A percentile compares a stretch with the other conserved stretches of the same genome.
phyloP scores from a whole-genome alignment of 2,888 invertebrate species.

The Microctonus brassicae region DNA sequence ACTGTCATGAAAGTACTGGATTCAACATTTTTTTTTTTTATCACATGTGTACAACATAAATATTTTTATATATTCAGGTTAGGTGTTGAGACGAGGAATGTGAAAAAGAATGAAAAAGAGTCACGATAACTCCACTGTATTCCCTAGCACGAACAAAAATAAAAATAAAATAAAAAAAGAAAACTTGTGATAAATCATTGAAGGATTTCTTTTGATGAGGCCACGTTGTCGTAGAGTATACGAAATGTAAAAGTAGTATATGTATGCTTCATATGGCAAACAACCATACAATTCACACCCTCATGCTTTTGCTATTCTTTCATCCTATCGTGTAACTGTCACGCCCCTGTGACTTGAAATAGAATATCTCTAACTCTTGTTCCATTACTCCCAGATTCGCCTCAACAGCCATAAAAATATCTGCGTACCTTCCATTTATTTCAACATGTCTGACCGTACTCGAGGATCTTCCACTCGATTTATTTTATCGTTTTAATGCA shows the following conservation, averaged over 20 bases:
- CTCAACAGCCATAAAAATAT: background rate
- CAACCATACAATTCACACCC: background rate
- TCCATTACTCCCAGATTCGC: background rate
- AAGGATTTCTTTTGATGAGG: constrained; percentile 11
- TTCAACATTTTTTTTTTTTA: too few species aligned
- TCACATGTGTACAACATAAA: background rate
- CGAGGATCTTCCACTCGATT: constrained; percentile 1
- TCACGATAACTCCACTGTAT: background rate
- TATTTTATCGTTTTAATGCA: background rate
- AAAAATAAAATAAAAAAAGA: background rate
- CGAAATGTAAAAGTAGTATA: background rate
- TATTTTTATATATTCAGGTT: background rate
- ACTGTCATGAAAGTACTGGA: too few species aligned
- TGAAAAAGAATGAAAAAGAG: background rate
- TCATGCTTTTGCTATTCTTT: background rate
- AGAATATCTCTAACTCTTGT: background rate
- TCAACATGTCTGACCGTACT: constrained; percentile 1
- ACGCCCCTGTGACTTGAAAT: background rate
- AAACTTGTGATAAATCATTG: constrained; percentile 6
- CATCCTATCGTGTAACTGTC: background rate
- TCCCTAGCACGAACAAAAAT: background rate
- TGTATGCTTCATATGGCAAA: background rate
- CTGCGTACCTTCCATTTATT: constrained; percentile 11
- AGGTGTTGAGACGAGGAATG: background rate
- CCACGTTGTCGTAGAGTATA: background rate